Base-by-base conservation (phyloP, 2,113 vertebrate genomes). In the Trichechus manatus region DNA sequence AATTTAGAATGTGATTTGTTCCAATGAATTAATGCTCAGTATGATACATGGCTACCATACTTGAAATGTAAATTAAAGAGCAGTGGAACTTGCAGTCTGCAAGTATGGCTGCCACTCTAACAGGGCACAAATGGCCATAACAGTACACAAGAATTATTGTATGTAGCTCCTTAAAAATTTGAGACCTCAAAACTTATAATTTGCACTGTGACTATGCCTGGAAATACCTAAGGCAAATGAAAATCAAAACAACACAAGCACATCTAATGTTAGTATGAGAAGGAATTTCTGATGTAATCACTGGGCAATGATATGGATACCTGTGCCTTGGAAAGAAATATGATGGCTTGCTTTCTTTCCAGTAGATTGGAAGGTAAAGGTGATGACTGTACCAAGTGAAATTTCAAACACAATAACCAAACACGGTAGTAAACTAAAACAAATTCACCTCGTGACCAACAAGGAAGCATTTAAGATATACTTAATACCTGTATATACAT, bases 391-490 rank as follows among this genome's bases (percentile, higher is more conserved):
- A 87, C 53, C 77, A 63, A 97, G 91, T 80, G 87, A 89, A 97
- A 97, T 78, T 53, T 85, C 75, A 97, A 96, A 88, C 61, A 82
- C 39, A 91, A 89, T 29, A 93, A 95, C 0, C 6, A 39, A 91
- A 89, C 17, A 9, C 36, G 47, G 74, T 77, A 96, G 61, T 77
- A 78, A 92, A 91, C 31, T 70, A 95, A 96, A 96, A 96, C 17
- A 89, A 95, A 95, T 50, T 80, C 42, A 88, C 74, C 42, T 96
- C 92, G 96, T 79, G 81, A 93, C 85, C 97, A 97, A 94, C 89
- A 53, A 93, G 85, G 47, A 96, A 88, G 92, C 78, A 89, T 95
- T 94, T 74, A 97, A 81, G 96, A 97, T 95, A 95, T 75, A 94
- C 78, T 96, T 89, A 97, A 94, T 95, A 17, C 53, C 15, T 56